Evolutionary conservation across 2,113 vertebrate species (phyloP), one percentile per base, ranked within the genome.

Genomic region (Daboia siamensis): DNA sequence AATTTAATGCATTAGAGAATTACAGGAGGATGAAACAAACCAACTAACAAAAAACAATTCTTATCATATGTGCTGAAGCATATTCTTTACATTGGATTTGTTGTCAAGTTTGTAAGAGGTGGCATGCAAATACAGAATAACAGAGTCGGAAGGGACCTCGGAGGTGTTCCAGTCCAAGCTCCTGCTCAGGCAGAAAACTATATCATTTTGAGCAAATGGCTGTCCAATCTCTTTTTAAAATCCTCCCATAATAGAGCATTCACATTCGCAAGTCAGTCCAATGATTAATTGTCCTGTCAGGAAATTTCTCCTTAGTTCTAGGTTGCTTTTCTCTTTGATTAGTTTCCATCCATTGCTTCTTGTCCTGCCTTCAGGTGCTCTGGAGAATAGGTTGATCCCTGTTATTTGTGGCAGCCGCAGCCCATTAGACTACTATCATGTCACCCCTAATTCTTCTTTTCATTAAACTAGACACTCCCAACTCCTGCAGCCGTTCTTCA

Each of bases 1-100:
- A 93, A 39, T 26, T 80, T 91, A n/a, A 94, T 26, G 93, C 0
- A 55, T 90, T 89, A 89, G 80, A 55, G 12, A 92, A n/a, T 26
- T 12, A 55, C 61, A 92, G 93, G 84, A 88, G 5, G 48, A 51
- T 56, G 15, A 93, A 80, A 87, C 7, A 46, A 64, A 92, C 61
- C 88, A n/a, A 17, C 39, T 15, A 64, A n/a, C 26, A 29, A 29
- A 64, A 64, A 64, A 13, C 11, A 64, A 11, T 90, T 94, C 91
- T 26, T 90, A 4, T 54, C 89, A 59, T 7, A 2, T 56, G 0
- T 69, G 86, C 61, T 85, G 59, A 84, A 91, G 29, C 90, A 2
- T 88, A 93, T 92, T 64, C 15, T 0, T 0, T 4, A 1, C 56
- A 9, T 29, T 85, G 6, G 4, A 90, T 3, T 46, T 69, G 13